phyloP scores from a whole-genome alignment of 2,113 vertebrate genomes.

The Phyllostomus hastatus region DNA sequence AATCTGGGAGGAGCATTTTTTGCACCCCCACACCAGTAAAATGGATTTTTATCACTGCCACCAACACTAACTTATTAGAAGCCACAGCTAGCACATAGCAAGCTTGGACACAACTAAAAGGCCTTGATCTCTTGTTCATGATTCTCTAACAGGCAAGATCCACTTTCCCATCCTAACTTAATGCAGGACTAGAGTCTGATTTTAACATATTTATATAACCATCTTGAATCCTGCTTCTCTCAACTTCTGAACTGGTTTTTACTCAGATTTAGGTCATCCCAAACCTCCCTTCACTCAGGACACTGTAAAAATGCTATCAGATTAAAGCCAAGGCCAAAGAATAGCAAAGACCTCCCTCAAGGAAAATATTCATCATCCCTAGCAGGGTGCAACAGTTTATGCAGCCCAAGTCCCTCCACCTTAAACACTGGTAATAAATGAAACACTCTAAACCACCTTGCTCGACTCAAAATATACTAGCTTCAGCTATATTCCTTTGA shows the following conservation, averaged over 20 bases:
- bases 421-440: background rate
- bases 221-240: background rate
- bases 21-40: background rate
- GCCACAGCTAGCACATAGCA: background rate
- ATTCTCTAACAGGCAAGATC: background rate
- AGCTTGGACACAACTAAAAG: background rate
- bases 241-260: conserved; percentile 14
- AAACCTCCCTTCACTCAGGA: background rate
- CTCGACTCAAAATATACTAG: conserved; percentile 1
- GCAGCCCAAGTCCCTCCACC: background rate
- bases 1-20: background rate
- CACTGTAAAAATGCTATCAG: conserved; percentile 5
- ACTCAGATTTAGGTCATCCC: conserved; percentile 24
- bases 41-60: background rate
- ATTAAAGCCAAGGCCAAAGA: background rate
- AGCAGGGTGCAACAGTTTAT: background rate
- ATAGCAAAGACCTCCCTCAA: background rate
- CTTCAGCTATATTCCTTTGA: background rate
- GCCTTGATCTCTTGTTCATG: background rate
- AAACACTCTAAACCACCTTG: background rate
- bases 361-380: background rate
- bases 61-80: background rate
- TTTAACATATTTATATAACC: background rate
- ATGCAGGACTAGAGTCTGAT: background rate
- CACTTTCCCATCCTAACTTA: background rate